Evolutionary conservation across 2,797 vertebrate species (phyloP), one percentile per base, ranked within the genome.

Genomic region (Phoeniculus purpureus): DNA sequence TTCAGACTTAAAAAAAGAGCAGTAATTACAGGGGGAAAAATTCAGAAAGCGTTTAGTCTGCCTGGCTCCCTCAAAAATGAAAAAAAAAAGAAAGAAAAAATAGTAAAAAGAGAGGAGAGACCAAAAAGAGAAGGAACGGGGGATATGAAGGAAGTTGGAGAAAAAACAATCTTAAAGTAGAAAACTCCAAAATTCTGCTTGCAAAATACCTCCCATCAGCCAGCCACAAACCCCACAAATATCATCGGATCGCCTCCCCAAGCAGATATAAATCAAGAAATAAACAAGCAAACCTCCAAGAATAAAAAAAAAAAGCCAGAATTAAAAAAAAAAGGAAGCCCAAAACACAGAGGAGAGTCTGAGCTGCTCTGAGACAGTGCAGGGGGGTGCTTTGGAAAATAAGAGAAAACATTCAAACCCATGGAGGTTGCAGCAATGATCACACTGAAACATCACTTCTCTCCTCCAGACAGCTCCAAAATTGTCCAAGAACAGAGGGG

Each of bases 161-260:
- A 79, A 91, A 79, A 94, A 92, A 65, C 85, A 96, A 21, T 26
- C 94, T 95, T 75, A 66, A 96, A 97, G 96, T 80, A 92, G 96
- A 97, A 97, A 95, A 94, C 94, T 96, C 95, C 95, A 87, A 95
- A 97, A 97, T 97, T 97, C 94, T 94, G 91, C 82, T 94, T 96
- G 92, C 96, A 97, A 97, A 97, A 95, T 96, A 96, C 96, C 94
- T 97, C 88, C 91, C 94, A 95, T 89, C 87, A 97, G 93, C 81
- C 94, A 94, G 94, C 96, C 97, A 93, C 97, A 95, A 80, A 85
- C 55, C 90, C 97, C 97, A 96, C 96, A 97, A 97, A 97, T 97
- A 97, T 84, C 95, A 89, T 89, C 95, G 96, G 95, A 97, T 96
- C 26, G 7, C 95, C 96, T 97, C 95, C 86, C 85, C 1, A 4